Evolutionary conservation across 2,113 vertebrate genomes (phyloP), one percentile per base, ranked within the genome.

Genomic region (Tautogolabrus adspersus): DNA sequence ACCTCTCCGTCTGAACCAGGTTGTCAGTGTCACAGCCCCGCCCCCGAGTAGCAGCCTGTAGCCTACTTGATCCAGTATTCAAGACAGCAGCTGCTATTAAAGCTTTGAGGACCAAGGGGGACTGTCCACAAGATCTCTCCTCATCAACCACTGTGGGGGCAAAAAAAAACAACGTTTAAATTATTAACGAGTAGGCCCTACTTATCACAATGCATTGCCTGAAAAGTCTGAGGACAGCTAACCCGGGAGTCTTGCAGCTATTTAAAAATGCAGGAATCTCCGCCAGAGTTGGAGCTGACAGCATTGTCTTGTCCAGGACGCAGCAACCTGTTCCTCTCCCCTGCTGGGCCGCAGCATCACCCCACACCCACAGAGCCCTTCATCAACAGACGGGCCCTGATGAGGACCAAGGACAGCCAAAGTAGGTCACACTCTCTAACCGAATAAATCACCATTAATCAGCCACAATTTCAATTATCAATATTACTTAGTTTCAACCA

Each of bases 121-220:
- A 56, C 65, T 59, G 79, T 40, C 47, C 82, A 83, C 56, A 76
- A 63, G 58, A 71, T 40, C 60, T 57, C 57, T 85, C 23, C 34
- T 13, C 44, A 81, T 58, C 49, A 78, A 61, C 71, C 42, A 30
- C 46, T 26, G 51, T 16, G 49, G 59, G 12, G 3, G 1, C 10
- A 22, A 12, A 19, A 59, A 70, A 44, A 6, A 37, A 18, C 54
- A 3, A 15, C 18, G 3, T n/a, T 16, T 71, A 44, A 71, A 67
- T 81, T 57, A 78, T 77, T 79, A 42, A 83, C 49, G 8, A 71
- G 44, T 55, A 56, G 61, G 73, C 44, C 51, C 42, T 44, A 70
- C 62, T 86, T 75, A 61, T 84, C 74, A 84, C 47, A 77, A 94
- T 94, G 93, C 93, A 94, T 54, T 92, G 88, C 67, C 77, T 95